phyloP scores from a whole-genome alignment of 1,140 invertebrate species.

The Trichogramma pretiosum region DNA sequence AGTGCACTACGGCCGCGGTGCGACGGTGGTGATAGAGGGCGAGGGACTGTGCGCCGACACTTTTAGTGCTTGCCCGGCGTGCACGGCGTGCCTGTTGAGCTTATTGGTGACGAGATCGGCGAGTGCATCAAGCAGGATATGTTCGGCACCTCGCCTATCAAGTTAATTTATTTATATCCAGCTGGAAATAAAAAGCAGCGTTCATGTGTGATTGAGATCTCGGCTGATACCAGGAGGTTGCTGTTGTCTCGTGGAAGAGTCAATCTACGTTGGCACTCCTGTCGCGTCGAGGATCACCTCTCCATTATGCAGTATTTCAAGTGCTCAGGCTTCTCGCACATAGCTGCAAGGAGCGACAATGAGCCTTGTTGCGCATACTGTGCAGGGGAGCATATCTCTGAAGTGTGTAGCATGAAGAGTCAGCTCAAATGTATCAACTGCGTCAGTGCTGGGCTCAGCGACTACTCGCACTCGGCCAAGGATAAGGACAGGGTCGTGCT shows the following conservation, averaged over 20 bases:
- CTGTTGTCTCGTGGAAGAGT: no score
- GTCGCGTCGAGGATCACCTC: no score
- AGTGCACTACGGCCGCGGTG: no score
- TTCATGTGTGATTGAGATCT: no score
- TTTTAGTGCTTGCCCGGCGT: neutral
- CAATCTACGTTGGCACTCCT: no score
- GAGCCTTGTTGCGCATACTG: neutral
- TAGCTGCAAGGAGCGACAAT: no score
- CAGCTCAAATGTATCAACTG: neutral
- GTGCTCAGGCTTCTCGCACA: neutral
- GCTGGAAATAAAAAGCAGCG: neutral
- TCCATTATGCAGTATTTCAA: slow-evolving; percentile 1
- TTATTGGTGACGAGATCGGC: no score
- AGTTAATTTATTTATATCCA: neutral
- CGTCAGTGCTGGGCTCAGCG: no score
- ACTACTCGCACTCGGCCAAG: no score
- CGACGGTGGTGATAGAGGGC: neutral
- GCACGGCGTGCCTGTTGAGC: neutral
- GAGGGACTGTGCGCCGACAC: no score
- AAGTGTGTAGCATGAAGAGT: neutral
- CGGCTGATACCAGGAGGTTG: no score
- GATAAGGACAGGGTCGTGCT: neutral
- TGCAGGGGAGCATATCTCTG: neutral
- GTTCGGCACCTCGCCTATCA: neutral
- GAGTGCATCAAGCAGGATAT: neutral